Conservation (phyloP, 2,797 vertebrate species). For the Enteromius mattozi region DNA sequence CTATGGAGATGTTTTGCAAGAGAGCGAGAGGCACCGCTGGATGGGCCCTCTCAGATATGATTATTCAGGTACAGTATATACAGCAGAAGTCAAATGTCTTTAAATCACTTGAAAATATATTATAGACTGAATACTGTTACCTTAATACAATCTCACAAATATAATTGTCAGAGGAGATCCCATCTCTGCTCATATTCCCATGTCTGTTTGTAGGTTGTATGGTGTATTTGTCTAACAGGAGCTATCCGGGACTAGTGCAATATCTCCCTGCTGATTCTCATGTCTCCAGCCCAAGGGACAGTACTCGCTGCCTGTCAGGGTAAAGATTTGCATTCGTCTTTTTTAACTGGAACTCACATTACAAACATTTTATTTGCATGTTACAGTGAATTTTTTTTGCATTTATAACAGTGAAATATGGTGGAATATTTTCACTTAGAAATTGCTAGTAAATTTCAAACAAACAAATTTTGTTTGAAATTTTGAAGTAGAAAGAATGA, state of each 20-base stretch:
- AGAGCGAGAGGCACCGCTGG: slow-evolving; percentile 84
- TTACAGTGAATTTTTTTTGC: neutral
- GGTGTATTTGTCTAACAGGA: slow-evolving; percentile 82
- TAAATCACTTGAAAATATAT: neutral
- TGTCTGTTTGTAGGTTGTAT: slow-evolving; percentile 73
- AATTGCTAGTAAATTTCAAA: neutral
- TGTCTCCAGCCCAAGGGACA: slow-evolving; percentile 81
- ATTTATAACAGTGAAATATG: neutral
- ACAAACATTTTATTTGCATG: neutral
- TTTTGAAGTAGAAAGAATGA: neutral
- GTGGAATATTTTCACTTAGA: neutral
- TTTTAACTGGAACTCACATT: neutral
- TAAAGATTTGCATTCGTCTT: slow-evolving; percentile 62
- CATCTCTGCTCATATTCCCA: slow-evolving; percentile 7
- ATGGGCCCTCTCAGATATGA: slow-evolving; percentile 86
- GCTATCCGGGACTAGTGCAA: slow-evolving; percentile 82
- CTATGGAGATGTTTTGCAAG: slow-evolving; percentile 83
- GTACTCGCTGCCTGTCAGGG: slow-evolving; percentile 85
- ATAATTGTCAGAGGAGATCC: neutral
- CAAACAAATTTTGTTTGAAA: neutral
- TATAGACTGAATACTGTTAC: neutral
- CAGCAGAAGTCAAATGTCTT: neutral
- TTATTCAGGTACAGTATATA: slow-evolving; percentile 76
- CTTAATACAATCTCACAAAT: neutral
- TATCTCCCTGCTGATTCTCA: slow-evolving; percentile 80